Percentiles rank a stretch among this genome's conserved stretches.
phyloP scores from a whole-genome alignment of 2,888 invertebrate genomes.

The Anthophora plumipes region DNA sequence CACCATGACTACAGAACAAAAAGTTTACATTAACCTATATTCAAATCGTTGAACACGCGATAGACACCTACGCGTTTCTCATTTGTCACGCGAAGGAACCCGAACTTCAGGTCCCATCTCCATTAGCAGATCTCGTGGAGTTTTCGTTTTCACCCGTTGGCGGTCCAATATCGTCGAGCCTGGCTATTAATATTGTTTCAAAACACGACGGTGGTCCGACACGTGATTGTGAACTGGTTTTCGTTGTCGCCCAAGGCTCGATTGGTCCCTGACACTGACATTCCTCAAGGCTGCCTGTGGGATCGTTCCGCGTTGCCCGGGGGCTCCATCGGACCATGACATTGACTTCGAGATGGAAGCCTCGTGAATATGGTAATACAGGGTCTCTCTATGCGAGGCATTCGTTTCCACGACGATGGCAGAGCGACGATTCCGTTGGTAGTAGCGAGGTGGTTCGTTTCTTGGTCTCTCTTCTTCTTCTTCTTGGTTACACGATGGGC shows the following conservation, averaged over 20 bases:
- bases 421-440: conserved; percentile 34
- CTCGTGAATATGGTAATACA: conserved; percentile 80
- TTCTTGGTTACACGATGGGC: conserved; percentile 7
- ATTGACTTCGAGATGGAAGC: conserved; percentile 77
- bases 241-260: conserved; percentile 71
- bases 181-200: conserved; percentile 78
- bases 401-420: conserved; percentile 59
- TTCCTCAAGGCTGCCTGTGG: conserved; percentile 77
- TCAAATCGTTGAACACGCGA: conserved; percentile 14
- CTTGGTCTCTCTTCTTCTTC: conserved; percentile 5
- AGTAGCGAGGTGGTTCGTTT: background rate
- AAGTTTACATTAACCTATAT: conserved; percentile 36
- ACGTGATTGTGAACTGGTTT: conserved; percentile 78
- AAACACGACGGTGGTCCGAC: conserved; percentile 69
- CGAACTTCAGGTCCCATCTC: background rate
- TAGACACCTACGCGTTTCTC: conserved; percentile 23
- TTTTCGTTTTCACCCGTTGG: conserved; percentile 1
- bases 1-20: background rate
- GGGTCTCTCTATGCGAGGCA: conserved; percentile 41
- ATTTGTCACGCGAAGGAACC: conserved; percentile 25
- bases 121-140: conserved; percentile 9
- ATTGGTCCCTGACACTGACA: conserved; percentile 81
- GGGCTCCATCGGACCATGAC: conserved; percentile 74
- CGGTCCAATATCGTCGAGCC: conserved; percentile 44
- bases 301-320: conserved; percentile 63